Percentiles rank a stretch among this genome's conserved stretches.
phyloP scores from a whole-genome alignment of 1,140 invertebrate species.

The Macrocentrus cingulum region DNA sequence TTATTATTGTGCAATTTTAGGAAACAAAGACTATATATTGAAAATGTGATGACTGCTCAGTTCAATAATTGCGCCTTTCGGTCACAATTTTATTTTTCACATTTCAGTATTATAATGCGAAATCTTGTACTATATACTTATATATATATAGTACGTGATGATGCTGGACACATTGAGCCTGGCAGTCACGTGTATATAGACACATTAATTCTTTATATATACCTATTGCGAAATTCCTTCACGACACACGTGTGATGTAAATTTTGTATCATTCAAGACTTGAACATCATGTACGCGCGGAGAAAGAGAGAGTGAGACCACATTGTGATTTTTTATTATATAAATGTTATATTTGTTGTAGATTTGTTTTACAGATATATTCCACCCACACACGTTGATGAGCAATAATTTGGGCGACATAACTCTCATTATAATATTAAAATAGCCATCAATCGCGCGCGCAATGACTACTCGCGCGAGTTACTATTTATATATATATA shows the following conservation, averaged over 20 bases:
- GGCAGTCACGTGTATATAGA: too few species aligned
- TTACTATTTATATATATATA: too few species aligned
- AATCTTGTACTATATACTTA: too few species aligned
- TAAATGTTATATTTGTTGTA: slow-evolving; percentile 34
- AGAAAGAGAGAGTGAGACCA: slow-evolving; percentile 34
- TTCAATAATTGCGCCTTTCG: slow-evolving; percentile 8
- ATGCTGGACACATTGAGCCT: too few species aligned
- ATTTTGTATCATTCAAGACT: slow-evolving; percentile 55
- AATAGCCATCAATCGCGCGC: too few species aligned
- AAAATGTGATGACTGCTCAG: slow-evolving; percentile 25
- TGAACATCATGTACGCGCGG: slow-evolving; percentile 39
- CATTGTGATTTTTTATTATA: slow-evolving; percentile 45
- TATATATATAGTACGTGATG: too few species aligned
- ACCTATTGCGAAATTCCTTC: slow-evolving; percentile 20
- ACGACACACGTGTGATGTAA: slow-evolving; percentile 48
- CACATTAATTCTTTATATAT: not conserved
- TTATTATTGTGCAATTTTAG: slow-evolving; percentile 48
- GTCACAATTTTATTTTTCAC: not conserved
- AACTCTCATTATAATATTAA: too few species aligned
- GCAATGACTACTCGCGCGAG: too few species aligned
- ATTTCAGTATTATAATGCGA: not conserved
- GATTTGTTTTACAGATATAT: slow-evolving; percentile 30
- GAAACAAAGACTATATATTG: slow-evolving; percentile 39
- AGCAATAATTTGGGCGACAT: too few species aligned
- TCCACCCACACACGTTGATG: slow-evolving; percentile 15